phyloP scores from a whole-genome alignment of 2,113 vertebrate species.

The Nothobranchius furzeri region DNA sequence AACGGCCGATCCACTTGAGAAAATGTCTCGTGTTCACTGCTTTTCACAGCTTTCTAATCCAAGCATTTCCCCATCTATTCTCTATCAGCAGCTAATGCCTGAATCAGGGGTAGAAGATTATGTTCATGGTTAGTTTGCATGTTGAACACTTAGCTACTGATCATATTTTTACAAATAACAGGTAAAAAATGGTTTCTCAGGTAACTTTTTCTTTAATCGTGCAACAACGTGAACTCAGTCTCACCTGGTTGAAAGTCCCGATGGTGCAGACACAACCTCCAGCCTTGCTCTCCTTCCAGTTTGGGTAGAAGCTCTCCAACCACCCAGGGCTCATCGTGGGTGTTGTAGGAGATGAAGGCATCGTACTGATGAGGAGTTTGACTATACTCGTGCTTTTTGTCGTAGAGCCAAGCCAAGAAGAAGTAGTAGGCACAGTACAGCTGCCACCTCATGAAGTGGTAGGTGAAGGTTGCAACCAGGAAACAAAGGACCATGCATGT shows the following conservation, averaged over 20 bases:
- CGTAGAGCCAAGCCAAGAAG: slow-evolving; percentile 67
- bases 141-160: too few relatives aligned
- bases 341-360: slow-evolving; percentile 81
- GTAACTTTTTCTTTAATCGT: too few relatives aligned
- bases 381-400: slow-evolving; percentile 55
- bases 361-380: slow-evolving; percentile 65
- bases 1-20: too few relatives aligned
- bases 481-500: slow-evolving; percentile 29
- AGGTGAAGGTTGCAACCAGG: slow-evolving; percentile 60
- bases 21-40: too few relatives aligned
- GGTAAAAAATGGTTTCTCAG: too few relatives aligned
- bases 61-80: too few relatives aligned
- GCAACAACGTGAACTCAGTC: neutral
- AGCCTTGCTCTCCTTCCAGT: slow-evolving; percentile 76
- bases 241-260: slow-evolving; percentile 80
- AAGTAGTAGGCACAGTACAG: slow-evolving; percentile 76
- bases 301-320: slow-evolving; percentile 68
- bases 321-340: slow-evolving; percentile 77
- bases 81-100: too few relatives aligned
- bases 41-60: too few relatives aligned
- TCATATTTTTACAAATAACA: too few relatives aligned
- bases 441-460: slow-evolving; percentile 71
- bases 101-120: too few relatives aligned
- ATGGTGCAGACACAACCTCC: slow-evolving; percentile 81
- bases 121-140: too few relatives aligned